These are phyloP conservation scores for Drosophila flavopinicola DNA, from an alignment of 2,888 invertebrate species.

Conservation along the genomic window DNA sequence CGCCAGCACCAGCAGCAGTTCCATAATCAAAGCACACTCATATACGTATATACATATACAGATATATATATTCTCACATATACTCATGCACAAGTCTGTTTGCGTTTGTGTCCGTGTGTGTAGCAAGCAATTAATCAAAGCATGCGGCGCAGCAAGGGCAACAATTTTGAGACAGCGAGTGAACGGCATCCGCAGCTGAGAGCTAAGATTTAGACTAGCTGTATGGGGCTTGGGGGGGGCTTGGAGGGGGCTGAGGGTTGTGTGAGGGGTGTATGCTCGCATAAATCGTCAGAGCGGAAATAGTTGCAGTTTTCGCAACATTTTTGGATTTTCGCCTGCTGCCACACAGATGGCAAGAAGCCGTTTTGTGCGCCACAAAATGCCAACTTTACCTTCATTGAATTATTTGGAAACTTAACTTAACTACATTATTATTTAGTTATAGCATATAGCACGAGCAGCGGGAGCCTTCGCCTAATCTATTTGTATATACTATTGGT, in stretches of 20 bases:
- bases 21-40: background rate
- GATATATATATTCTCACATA: background rate
- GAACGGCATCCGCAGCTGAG: slow-evolving; percentile 7
- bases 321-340: background rate
- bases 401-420: background rate
- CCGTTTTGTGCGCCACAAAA: background rate
- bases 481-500: no score
- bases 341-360: slow-evolving; percentile 17
- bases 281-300: slow-evolving; percentile 33
- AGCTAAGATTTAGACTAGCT: background rate
- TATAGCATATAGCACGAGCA: no score
- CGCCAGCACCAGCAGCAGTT: slow-evolving; percentile 2
- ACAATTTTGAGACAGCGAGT: slow-evolving; percentile 9
- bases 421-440: background rate
- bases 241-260: background rate
- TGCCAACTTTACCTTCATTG: background rate
- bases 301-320: slow-evolving; percentile 10
- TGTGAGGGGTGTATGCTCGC: background rate
- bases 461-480: no score
- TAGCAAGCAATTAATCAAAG: slow-evolving; percentile 39
- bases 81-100: background rate
- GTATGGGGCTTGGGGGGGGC: background rate
- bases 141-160: slow-evolving; percentile 2
- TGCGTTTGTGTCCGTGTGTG: background rate
- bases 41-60: background rate